Evolutionary conservation across 2,113 vertebrate genomes (phyloP).

Genomic region (Cavia aperea): DNA sequence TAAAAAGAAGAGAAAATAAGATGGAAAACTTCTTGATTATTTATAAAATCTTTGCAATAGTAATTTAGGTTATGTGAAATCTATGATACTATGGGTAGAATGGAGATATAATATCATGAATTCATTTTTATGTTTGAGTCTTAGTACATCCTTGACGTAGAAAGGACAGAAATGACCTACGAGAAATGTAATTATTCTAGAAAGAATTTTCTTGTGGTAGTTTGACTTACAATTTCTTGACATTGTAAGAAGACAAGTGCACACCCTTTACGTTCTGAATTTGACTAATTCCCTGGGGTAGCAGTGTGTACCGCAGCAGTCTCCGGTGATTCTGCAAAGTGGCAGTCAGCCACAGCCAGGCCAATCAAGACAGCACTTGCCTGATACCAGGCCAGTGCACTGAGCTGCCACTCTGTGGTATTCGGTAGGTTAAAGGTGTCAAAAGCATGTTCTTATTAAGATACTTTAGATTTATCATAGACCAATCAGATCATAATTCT

Average conservation of each 20-base stretch:
- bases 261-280: not conserved
- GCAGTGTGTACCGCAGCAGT: fast-evolving
- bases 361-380: fast-evolving
- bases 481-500: not conserved
- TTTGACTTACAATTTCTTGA: not conserved
- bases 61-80: not conserved
- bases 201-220: not conserved
- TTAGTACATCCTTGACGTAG: not conserved
- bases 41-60: not conserved
- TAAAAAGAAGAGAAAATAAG: not conserved
- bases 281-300: not conserved
- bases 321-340: not conserved
- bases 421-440: not conserved
- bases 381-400: fast-evolving
- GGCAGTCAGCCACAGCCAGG: fast-evolving
- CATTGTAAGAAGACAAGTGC: too few relatives aligned
- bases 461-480: not conserved
- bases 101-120: not conserved
- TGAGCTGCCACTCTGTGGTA: too few relatives aligned
- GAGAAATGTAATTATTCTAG: not conserved
- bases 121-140: not conserved
- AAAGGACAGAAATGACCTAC: not conserved
- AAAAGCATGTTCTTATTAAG: not conserved
- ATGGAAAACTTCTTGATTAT: not conserved
- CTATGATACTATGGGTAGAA: not conserved